Evolutionary conservation across 2,113 vertebrate species (phyloP), one percentile per base, ranked within the genome.

Genomic region (Archocentrus centrarchus): DNA sequence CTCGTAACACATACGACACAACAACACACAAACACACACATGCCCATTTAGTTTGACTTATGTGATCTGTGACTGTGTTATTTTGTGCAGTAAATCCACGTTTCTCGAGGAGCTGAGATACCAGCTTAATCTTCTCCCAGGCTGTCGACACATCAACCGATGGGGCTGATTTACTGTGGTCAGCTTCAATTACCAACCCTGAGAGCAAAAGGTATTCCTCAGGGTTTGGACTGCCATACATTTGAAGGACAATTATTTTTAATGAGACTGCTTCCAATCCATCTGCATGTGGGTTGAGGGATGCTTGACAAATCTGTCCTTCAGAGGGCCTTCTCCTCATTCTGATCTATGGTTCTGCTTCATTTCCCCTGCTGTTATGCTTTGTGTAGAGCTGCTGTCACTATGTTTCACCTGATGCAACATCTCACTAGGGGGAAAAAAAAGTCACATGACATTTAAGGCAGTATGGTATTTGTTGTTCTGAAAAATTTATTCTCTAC

Each of bases 201-300:
- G 85, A 87, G 85, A 92, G 88, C 84, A 81, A 89, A 89, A 94
- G 89, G 92, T 92, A 91, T 94, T 89, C 88, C 91, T 94, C 88
- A 91, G 89, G 89, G 86, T 86, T 83, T n/a, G 78, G 79, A 89
- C 87, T 77, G 89, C 85, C 92, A 94, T 95, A 94, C 90, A 83
- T 94, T 94, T 94, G 94, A 94, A 95, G 94, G 93, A 93, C 92
- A 94, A 94, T 94, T 95, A 94, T 94, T 93, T 93, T 94, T 95
- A 95, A 95, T 95, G 94, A 91, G 89, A 92, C 91, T 82, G 84
- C 88, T 87, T 94, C 87, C 86, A 89, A 95, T 94, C 94, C 86
- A 95, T 96, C 94, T 95, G 94, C 94, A 96, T 95, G 92, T 91
- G 88, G 93, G 91, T 94, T 75, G 89, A 87, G 83, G 79, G 77